Percentiles rank a stretch among this genome's conserved stretches.
Conservation (phyloP, 2,797 vertebrate genomes). For the Rhinella marina region DNA sequence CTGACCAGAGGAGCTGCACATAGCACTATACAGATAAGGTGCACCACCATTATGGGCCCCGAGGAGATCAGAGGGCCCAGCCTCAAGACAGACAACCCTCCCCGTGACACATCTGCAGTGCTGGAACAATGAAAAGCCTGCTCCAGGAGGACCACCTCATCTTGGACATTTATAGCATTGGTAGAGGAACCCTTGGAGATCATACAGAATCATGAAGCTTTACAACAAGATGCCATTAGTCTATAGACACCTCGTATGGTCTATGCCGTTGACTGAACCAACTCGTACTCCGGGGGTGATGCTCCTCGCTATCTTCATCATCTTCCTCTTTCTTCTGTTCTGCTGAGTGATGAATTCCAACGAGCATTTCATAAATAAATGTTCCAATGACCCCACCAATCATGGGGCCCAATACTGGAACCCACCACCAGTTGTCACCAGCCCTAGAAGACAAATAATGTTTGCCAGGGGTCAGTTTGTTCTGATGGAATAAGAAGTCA, state of each 20-base stretch:
- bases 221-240: neutral
- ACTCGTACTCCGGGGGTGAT: neutral
- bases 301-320: neutral
- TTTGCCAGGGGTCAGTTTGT: too few species aligned
- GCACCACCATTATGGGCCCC: too few species aligned
- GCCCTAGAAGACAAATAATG: constrained; percentile 33
- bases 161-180: too few species aligned
- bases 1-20: too few species aligned
- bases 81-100: too few species aligned
- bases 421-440: constrained; percentile 57
- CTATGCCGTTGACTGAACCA: constrained; percentile 21
- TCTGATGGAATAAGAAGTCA: too few species aligned
- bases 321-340: neutral
- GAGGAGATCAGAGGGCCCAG: too few species aligned
- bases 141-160: too few species aligned
- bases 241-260: neutral
- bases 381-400: constrained; percentile 39
- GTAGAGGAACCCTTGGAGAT: too few species aligned
- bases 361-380: neutral
- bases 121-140: too few species aligned
- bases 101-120: too few species aligned
- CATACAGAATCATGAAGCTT: neutral
- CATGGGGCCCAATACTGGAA: constrained; percentile 56
- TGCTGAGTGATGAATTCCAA: constrained; percentile 30
- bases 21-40: too few species aligned